Conservation (phyloP, 2,113 vertebrate species). For the Coracopsis vasa region DNA sequence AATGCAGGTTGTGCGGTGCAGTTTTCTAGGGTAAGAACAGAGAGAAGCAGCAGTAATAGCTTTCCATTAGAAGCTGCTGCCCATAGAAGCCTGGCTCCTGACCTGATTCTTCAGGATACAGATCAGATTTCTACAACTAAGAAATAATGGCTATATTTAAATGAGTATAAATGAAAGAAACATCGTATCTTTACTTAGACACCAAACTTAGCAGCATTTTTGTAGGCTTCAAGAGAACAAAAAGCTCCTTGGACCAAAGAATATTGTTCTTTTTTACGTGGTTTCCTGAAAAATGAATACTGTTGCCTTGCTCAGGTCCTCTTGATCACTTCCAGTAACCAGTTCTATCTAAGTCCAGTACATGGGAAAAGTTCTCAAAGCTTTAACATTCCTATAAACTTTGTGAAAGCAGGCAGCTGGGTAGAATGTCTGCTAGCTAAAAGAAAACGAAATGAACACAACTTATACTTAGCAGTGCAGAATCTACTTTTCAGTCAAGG, state of each 20-base stretch:
- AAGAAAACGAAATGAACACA: not conserved
- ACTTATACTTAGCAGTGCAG: not conserved
- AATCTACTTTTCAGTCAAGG: not conserved
- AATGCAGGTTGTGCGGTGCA: not conserved
- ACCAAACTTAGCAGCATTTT: conserved; percentile 5
- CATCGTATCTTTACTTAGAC: not conserved
- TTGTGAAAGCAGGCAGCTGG: not conserved
- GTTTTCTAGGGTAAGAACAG: not conserved
- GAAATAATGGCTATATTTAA: conserved; percentile 54
- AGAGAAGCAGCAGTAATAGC: conserved; percentile 3
- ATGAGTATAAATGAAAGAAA: conserved; percentile 53
- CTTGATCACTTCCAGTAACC: conserved; percentile 39
- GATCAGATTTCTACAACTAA: conserved; percentile 36
- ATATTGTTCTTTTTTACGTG: not conserved
- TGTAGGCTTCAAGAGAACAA: conserved; percentile 14
- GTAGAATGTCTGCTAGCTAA: not conserved
- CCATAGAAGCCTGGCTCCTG: conserved; percentile 24
- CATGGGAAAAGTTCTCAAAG: not conserved
- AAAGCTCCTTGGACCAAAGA: conserved; percentile 37
- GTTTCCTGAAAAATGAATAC: conserved; percentile 14
- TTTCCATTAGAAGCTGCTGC: conserved; percentile 23
- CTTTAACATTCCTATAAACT: not conserved
- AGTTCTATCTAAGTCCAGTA: not conserved
- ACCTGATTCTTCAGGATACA: conserved; percentile 37
- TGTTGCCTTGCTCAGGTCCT: conserved; percentile 7